A percentile compares a stretch with the other conserved stretches of the same genome.
These are phyloP conservation scores for Ctenodactylus gundi DNA, from an alignment of 2,113 vertebrate species.

Conservation along the genomic window DNA sequence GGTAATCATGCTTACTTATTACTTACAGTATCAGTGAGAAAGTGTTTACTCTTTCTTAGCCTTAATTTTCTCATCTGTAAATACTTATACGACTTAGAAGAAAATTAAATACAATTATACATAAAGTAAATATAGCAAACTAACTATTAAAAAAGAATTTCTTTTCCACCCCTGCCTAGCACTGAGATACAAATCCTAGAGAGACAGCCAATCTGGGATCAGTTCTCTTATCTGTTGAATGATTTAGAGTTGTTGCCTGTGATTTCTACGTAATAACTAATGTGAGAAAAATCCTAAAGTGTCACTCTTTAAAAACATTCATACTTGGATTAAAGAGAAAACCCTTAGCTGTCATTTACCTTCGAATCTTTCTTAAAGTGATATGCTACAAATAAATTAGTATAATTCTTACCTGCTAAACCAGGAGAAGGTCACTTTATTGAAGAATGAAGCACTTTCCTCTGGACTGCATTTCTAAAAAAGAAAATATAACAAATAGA, in stretches of 20 bases:
- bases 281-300: neutral
- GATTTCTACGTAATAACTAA: neutral
- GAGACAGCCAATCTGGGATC: neutral
- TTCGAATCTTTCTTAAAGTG: neutral
- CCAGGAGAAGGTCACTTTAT: constrained; percentile 78
- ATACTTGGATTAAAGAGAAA: neutral
- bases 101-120: neutral
- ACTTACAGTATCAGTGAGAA: neutral
- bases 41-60: neutral
- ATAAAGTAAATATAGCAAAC: neutral
- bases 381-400: neutral
- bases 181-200: neutral
- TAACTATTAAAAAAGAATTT: neutral
- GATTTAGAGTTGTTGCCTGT: neutral
- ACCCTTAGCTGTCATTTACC: neutral
- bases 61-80: neutral
- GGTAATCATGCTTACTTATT: too few species aligned
- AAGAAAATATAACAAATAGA: constrained; percentile 1
- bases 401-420: constrained; percentile 74
- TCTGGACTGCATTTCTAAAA: constrained; percentile 76
- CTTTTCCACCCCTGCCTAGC: neutral
- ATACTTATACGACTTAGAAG: neutral
- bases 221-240: neutral
- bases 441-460: constrained; percentile 73
- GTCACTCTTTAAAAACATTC: neutral